Conservation (phyloP, 2,113 vertebrate genomes). For the Rhabdornis inornatus region DNA sequence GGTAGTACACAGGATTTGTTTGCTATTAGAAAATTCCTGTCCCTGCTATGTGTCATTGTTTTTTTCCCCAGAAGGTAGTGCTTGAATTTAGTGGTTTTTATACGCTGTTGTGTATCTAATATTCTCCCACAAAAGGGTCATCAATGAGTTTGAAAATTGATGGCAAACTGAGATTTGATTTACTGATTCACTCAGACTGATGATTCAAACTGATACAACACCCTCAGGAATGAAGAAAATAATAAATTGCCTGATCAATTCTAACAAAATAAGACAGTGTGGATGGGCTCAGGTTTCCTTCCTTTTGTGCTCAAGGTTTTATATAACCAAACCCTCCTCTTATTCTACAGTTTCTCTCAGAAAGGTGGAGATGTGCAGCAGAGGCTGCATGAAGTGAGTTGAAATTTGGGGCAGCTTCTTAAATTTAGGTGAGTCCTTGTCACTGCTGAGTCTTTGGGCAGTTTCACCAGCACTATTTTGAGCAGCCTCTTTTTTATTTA, state of each 20-base stretch:
- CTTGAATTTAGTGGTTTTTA: not conserved
- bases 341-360: not conserved
- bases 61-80: not conserved
- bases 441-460: not conserved
- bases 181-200: not conserved
- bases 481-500: not conserved
- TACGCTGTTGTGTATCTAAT: not conserved
- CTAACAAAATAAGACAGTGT: not conserved
- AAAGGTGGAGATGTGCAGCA: constrained; percentile 68
- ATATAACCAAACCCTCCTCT: not conserved
- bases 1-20: not conserved
- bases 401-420: not conserved
- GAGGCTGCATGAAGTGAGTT: constrained; percentile 68
- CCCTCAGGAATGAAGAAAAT: not conserved
- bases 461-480: not conserved
- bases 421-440: not conserved
- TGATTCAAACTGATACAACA: not conserved
- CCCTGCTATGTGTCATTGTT: not conserved
- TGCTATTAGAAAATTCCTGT: not conserved
- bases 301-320: not conserved
- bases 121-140: not conserved
- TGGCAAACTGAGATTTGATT: not conserved
- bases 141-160: not conserved
- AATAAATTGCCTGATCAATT: not conserved
- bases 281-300: not conserved